Evolutionary conservation across 2,888 invertebrate species (phyloP), one percentile per base, ranked within the genome.

Genomic region (Pheosia gnoma): DNA sequence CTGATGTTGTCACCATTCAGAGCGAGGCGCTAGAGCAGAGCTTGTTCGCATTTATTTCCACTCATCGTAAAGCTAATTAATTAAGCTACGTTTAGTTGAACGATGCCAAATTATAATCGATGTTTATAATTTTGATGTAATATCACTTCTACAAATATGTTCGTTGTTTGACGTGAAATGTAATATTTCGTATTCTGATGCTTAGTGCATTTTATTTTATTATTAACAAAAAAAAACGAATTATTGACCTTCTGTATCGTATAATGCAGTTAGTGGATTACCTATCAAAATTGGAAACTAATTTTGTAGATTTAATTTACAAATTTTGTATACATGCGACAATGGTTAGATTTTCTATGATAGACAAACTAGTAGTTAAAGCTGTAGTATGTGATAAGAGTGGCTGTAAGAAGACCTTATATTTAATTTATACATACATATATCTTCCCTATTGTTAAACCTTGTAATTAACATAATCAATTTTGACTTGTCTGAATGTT

Each of bases 371-470:
- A 88, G 87, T 87, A 85, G 84, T 73, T 90, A 86, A 80, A 88
- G 87, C 85, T 90, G 88, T 91, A 84, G 87, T 89, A 88, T 92
- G 93, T 93, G 93, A 93, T 93, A 93, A 92, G 92, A 88, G 92
- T 90, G 93, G 92, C 92, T 93, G 93, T 92, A 91, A 89, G 86
- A n/a, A 5, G 47, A 86, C 81, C 81, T 82, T 85, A 79, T 82
- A 78, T 85, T 84, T 86, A 81, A 80, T 87, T 84, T 74, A 78
- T 81, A 81, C 84, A 71, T 76, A 79, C 78, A 81, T 83, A 78
- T 84, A 84, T 86, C 85, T 85, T 85, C 83, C 83, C 75, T 79
- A 81, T 80, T 77, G 77, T 82, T 71, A 71, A 79, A 67, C 73
- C 73, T 75, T 74, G 73, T 78, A 78, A 70, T 54, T 71, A 59